Conservation (phyloP, 2,888 invertebrate genomes). For the Nomada ruficornis region DNA sequence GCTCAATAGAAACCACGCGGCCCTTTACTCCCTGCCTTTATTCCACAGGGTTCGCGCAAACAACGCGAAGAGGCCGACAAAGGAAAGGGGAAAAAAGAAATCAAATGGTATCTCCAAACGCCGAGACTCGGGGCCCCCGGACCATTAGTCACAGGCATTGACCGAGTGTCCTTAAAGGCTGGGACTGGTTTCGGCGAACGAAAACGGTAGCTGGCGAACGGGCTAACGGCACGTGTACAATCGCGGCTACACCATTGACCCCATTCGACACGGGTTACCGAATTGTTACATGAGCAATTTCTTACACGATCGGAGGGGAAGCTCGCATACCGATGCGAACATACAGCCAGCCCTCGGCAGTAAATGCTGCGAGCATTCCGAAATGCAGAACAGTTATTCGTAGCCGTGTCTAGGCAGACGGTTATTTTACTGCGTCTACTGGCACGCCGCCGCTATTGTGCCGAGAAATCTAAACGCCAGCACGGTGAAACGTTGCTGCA, state of each 20-base stretch:
- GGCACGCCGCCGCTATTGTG: conserved; percentile 48
- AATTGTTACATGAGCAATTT: conserved; percentile 68
- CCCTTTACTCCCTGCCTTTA: neutral
- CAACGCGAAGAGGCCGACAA: neutral
- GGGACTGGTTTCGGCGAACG: conserved; percentile 59
- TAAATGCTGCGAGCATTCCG: conserved; percentile 55
- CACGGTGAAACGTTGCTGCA: neutral
- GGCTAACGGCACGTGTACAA: conserved; percentile 68
- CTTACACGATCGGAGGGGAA: conserved; percentile 49
- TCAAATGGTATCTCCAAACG: conserved; percentile 33
- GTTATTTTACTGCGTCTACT: conserved; percentile 58
- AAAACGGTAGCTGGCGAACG: conserved; percentile 56
- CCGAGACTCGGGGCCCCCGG: conserved; percentile 34
- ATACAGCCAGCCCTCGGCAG: conserved; percentile 20
- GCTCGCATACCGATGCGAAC: conserved; percentile 54
- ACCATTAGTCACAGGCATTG: conserved; percentile 55
- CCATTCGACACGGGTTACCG: conserved; percentile 62
- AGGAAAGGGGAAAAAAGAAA: neutral
- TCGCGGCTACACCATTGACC: conserved; percentile 72
- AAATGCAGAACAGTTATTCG: conserved; percentile 72
- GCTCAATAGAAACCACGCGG: neutral
- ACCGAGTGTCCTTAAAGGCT: conserved; percentile 48
- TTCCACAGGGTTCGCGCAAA: neutral
- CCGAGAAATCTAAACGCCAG: conserved; percentile 34
- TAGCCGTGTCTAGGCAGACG: conserved; percentile 54